Percentiles rank a stretch among this genome's conserved stretches.
Conservation (phyloP, 2,797 vertebrate genomes). For the Acanthopagrus latus region DNA sequence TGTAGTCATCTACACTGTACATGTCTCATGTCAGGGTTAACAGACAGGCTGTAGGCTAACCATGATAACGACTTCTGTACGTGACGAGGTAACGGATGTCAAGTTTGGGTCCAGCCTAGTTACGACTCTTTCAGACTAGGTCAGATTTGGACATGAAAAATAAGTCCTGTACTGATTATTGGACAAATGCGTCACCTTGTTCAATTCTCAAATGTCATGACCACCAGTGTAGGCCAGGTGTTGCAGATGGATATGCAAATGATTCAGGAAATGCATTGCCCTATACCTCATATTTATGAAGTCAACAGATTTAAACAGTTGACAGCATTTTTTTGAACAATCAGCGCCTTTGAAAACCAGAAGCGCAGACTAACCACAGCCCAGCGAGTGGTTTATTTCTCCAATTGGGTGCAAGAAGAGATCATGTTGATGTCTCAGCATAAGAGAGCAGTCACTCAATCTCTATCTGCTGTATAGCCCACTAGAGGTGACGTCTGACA, state of each 20-base stretch:
- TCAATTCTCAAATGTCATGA: constrained; percentile 4
- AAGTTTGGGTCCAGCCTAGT: too few species aligned
- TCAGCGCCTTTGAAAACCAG: background rate
- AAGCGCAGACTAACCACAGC: background rate
- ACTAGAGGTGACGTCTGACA: constrained; percentile 5
- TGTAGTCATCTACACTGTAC: too few species aligned
- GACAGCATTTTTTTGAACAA: background rate
- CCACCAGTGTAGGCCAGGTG: background rate
- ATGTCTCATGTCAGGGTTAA: too few species aligned
- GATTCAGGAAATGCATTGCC: background rate
- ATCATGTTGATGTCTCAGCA: constrained; percentile 6
- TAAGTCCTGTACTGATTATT: too few species aligned
- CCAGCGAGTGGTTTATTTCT: background rate
- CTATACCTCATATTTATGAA: background rate
- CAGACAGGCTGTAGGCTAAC: too few species aligned
- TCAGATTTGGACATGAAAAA: too few species aligned
- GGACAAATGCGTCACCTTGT: background rate
- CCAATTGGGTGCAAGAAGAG: background rate
- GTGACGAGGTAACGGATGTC: too few species aligned
- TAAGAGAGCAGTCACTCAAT: constrained; percentile 11
- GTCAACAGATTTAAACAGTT: constrained; percentile 1
- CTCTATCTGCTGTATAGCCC: background rate
- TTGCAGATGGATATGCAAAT: background rate
- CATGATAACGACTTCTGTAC: too few species aligned
- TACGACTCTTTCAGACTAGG: too few species aligned